Percentiles rank a stretch among this genome's conserved stretches.
Evolutionary conservation across 2,797 vertebrate genomes (phyloP).

Genomic region (Epinephelus coioides): DNA sequence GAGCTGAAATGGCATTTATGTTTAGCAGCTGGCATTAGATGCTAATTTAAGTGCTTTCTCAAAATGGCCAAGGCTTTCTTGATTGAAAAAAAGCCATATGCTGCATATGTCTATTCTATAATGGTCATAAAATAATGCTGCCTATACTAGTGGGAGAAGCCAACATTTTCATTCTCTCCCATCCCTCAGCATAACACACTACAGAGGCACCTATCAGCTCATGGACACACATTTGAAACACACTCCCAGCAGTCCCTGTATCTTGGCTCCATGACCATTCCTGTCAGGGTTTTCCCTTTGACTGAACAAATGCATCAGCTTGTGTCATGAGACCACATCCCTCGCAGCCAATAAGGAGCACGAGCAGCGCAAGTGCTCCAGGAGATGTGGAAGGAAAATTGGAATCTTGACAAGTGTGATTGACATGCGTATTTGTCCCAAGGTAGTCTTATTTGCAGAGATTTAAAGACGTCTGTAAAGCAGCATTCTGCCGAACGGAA

Average conservation of each 20-base stretch:
- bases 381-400: conserved; percentile 81
- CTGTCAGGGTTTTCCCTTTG: conserved; percentile 79
- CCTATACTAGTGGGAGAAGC: conserved; percentile 54
- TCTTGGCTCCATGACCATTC: conserved; percentile 78
- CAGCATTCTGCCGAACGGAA: conserved; percentile 71
- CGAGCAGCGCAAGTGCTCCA: conserved; percentile 65
- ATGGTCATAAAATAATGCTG: conserved; percentile 59
- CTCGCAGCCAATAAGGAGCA: conserved; percentile 76
- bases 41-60: conserved; percentile 21
- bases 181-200: conserved; percentile 62
- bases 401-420: conserved; percentile 86
- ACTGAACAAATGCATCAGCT: conserved; percentile 83
- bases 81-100: conserved; percentile 16
- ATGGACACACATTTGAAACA: conserved; percentile 75
- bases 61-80: neutral
- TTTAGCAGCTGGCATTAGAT: neutral
- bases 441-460: conserved; percentile 83
- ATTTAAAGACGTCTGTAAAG: conserved; percentile 80
- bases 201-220: conserved; percentile 78
- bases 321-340: conserved; percentile 78
- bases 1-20: neutral
- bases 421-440: conserved; percentile 82
- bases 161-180: conserved; percentile 51
- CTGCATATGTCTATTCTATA: conserved; percentile 52
- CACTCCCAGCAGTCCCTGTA: conserved; percentile 75